Conservation (phyloP, 1,140 invertebrate species). For the Calycopis cecrops region DNA sequence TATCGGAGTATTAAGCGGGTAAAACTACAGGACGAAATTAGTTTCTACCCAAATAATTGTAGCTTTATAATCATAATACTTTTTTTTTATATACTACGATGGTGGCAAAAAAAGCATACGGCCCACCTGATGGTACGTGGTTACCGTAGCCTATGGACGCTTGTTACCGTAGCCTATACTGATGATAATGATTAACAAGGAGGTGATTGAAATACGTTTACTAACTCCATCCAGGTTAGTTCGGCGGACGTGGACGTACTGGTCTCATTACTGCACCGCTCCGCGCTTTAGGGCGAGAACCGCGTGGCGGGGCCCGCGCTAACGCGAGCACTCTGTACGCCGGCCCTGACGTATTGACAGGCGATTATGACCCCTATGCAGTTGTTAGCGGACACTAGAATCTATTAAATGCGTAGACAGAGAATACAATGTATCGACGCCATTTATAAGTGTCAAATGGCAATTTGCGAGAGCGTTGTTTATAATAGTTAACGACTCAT, state of each 20-base stretch:
- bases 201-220: slow-evolving; percentile 30
- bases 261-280: slow-evolving; percentile 53
- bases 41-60: no score
- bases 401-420: no score
- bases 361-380: slow-evolving; percentile 55
- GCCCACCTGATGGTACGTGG: no score
- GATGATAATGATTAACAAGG: background rate
- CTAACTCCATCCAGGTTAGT: slow-evolving; percentile 34
- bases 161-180: no score
- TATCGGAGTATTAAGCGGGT: no score
- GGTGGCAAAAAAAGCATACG: no score
- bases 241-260: slow-evolving; percentile 50
- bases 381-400: slow-evolving; percentile 32
- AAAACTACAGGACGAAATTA: no score
- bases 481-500: background rate
- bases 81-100: no score
- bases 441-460: slow-evolving; percentile 28
- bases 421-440: slow-evolving; percentile 37
- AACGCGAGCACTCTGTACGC: slow-evolving; percentile 41
- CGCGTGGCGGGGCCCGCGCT: slow-evolving; percentile 34
- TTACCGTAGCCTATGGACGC: no score
- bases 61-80: no score
- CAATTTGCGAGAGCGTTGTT: slow-evolving; percentile 10
- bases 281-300: slow-evolving; percentile 52
- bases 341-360: slow-evolving; percentile 44